Percentiles rank a stretch among this genome's conserved stretches.
phyloP scores from a whole-genome alignment of 2,888 invertebrate genomes.

The Caenorhabditis wallacei region DNA sequence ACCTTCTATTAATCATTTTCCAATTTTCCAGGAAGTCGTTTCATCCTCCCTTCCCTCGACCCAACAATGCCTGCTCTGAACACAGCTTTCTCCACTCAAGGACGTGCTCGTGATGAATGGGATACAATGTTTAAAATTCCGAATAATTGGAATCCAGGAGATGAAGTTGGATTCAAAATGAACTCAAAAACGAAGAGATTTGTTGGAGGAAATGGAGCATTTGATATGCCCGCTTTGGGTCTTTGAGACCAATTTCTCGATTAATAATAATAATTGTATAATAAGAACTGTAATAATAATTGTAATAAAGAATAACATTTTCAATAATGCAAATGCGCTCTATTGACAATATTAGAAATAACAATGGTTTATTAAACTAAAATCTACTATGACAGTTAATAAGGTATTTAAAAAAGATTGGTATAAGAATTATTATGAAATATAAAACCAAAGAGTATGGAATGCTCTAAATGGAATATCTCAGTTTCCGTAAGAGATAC shows the following conservation, averaged over 20 bases:
- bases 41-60: conserved; percentile 79
- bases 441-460: too few species aligned
- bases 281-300: too few species aligned
- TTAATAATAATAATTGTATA: background rate
- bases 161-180: conserved; percentile 76
- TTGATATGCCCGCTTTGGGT: conserved; percentile 76
- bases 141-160: conserved; percentile 78
- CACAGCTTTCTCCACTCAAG: conserved; percentile 78
- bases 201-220: conserved; percentile 78
- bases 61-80: conserved; percentile 79
- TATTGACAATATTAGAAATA: too few species aligned
- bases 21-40: conserved; percentile 66
- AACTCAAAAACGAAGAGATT: conserved; percentile 74
- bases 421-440: too few species aligned
- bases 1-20: too few species aligned
- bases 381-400: too few species aligned
- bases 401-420: too few species aligned
- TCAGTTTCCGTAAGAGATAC: too few species aligned
- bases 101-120: conserved; percentile 78
- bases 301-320: background rate
- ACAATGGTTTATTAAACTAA: too few species aligned
- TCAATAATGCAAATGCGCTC: background rate
- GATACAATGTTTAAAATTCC: conserved; percentile 80
- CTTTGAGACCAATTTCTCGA: background rate
- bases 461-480: too few species aligned